Base-by-base conservation (phyloP, 2,888 invertebrate genomes). In the Beris morrisii region DNA sequence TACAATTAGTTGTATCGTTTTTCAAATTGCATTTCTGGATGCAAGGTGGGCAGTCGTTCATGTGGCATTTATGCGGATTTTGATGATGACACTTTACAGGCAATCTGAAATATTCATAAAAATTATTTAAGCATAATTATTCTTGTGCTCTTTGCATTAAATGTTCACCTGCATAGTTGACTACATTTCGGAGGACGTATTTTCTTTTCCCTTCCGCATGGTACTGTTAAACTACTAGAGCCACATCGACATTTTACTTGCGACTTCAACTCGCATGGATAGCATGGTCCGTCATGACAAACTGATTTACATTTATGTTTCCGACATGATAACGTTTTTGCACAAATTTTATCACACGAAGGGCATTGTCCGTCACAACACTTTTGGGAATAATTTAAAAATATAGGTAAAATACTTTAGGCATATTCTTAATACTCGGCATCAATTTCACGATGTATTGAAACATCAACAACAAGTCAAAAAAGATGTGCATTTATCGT, bases 71-170 rank as follows among this genome's bases (percentile, higher is more conserved):
- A 78, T 94, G 94, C 13, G 84, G 84, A 71, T 89, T 88, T 67
- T 90, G 85, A 77, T 97, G 97, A 73, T 95, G 92, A 80, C 97
- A 97, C 76, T 90, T 89, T 4, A 93, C 87, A 44, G 91, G 88
- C 55, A 88, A 84, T 73, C 89, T 78, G 65, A 43, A 68, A 61
- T 28, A 48, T 38, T 32, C 6, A 11, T 12, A 31, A 46, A 30
- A 52, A 52, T 28, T 32, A 56, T 50, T 22, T 22, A 22, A 2
- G 22, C 22, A 22, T 32, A 9, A 15, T 46, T n/a, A 66, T 64
- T 66, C 32, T n/a, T 52, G 45, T 12, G 15, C 52, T n/a, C 22
- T 22, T 22, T 22, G 22, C 22, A 22, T 3, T 1, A 22, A 22
- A 22, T 38, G 7, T 38, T 46, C 79, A 88, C 87, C 83, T 87